Conservation (phyloP, 2,888 invertebrate species). For the Venustoraphidia nigricollis region DNA sequence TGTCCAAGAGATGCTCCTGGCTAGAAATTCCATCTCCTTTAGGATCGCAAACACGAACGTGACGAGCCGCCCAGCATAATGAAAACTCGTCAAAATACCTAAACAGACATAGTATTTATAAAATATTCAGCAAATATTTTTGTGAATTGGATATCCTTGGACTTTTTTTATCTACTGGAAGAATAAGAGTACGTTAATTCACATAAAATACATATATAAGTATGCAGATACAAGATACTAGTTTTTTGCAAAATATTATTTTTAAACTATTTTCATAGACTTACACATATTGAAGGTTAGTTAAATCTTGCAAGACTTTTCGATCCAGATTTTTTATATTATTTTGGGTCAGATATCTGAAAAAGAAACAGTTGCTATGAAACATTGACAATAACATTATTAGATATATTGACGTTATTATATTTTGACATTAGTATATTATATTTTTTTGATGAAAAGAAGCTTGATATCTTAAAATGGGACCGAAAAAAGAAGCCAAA, state of each 20-base stretch:
- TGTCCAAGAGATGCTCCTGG: constrained; percentile 38
- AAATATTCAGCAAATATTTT: background rate
- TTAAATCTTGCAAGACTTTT: constrained; percentile 25
- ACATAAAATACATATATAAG: too few species aligned
- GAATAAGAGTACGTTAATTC: background rate
- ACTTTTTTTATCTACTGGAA: background rate
- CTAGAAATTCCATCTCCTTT: constrained; percentile 44
- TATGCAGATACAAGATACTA: background rate
- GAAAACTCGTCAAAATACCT: constrained; percentile 43
- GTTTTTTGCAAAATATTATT: constrained; percentile 2
- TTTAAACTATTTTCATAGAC: constrained; percentile 13
- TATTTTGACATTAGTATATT: too few species aligned
- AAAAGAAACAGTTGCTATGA: constrained; percentile 4
- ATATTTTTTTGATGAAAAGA: too few species aligned
- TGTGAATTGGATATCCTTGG: background rate
- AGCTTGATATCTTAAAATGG: too few species aligned
- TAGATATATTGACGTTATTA: too few species aligned
- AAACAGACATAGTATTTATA: constrained; percentile 10
- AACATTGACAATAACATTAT: too few species aligned
- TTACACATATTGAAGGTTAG: constrained; percentile 31
- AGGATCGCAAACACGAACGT: constrained; percentile 39
- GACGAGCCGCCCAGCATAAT: constrained; percentile 35
- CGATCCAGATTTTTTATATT: constrained; percentile 25
- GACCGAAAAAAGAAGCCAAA: too few species aligned
- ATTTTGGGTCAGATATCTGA: constrained; percentile 21